These are phyloP conservation scores for Epinephelus awoara DNA, from an alignment of 2,797 vertebrate species.

Conservation along the genomic window DNA sequence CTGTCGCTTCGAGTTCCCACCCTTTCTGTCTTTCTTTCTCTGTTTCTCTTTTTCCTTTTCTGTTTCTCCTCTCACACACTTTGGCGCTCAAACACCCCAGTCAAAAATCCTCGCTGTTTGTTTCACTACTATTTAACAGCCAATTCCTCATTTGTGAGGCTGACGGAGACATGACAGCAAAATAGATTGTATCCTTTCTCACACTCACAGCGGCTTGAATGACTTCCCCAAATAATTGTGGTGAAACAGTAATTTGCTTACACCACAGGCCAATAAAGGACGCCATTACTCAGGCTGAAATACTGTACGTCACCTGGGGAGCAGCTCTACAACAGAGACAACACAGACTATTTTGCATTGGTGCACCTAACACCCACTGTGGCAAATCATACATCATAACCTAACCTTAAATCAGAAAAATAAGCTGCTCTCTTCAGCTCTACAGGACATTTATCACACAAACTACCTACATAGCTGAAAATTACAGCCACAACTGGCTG, in stretches of 20 bases:
- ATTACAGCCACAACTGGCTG: slow-evolving; percentile 36
- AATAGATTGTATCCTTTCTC: slow-evolving; percentile 18
- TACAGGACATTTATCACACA: slow-evolving; percentile 35
- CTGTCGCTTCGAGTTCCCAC: slow-evolving; percentile 46
- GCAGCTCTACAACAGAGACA: slow-evolving; percentile 22
- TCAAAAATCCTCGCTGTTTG: slow-evolving; percentile 21
- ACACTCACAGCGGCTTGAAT: slow-evolving; percentile 9
- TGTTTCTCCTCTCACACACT: slow-evolving; percentile 38
- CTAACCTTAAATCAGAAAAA: slow-evolving; percentile 38
- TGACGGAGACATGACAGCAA: slow-evolving; percentile 17
- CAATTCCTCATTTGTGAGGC: slow-evolving; percentile 30
- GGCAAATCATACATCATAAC: slow-evolving; percentile 23
- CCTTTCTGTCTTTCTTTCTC: slow-evolving; percentile 33
- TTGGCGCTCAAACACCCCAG: slow-evolving; percentile 39
- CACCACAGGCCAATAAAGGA: slow-evolving; percentile 21
- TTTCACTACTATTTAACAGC: slow-evolving; percentile 44
- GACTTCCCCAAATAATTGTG: slow-evolving; percentile 10
- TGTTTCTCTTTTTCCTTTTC: slow-evolving; percentile 27
- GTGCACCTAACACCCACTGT: slow-evolving; percentile 1
- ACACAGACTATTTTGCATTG: slow-evolving; percentile 7
- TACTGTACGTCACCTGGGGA: slow-evolving; percentile 15
- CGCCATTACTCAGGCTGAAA: slow-evolving; percentile 44
- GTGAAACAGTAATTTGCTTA: slow-evolving; percentile 22
- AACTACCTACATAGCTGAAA: slow-evolving; percentile 30
- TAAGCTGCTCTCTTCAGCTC: slow-evolving; percentile 22